A percentile compares a stretch with the other conserved stretches of the same genome.
Conservation (phyloP, 2,113 vertebrate species). For the Bambusicola thoracicus region DNA sequence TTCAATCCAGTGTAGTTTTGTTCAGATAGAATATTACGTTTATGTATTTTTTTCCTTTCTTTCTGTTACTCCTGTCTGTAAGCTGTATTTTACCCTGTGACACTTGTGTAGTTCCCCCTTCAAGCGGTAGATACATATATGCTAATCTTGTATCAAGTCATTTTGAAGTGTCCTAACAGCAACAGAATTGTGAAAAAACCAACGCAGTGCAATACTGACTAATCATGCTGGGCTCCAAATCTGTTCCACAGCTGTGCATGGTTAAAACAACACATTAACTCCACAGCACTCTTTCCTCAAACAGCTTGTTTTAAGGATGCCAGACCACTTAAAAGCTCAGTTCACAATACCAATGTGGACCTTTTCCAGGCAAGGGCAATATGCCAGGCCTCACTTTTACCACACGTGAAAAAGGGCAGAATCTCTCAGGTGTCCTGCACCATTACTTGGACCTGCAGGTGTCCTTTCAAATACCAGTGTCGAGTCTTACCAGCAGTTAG, state of each 20-base stretch:
- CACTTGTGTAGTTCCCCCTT: background rate
- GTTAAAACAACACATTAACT: conserved; percentile 8
- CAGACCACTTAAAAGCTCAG: background rate
- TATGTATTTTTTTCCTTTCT: no score
- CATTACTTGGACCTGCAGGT: background rate
- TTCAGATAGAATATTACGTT: no score
- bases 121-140: background rate
- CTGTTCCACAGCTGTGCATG: background rate
- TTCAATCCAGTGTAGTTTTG: background rate
- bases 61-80: no score
- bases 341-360: background rate
- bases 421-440: background rate
- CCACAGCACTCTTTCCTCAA: background rate
- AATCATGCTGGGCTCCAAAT: conserved; percentile 6
- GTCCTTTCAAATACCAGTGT: background rate
- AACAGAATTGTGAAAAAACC: background rate
- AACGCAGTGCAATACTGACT: background rate
- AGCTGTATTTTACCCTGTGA: background rate
- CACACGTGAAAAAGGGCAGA: background rate
- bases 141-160: background rate
- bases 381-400: background rate
- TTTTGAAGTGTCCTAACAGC: background rate
- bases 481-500: background rate
- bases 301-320: conserved; percentile 1
- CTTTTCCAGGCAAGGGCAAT: background rate